phyloP scores from a whole-genome alignment of 2,888 invertebrate species.

The Acheta domesticus region DNA sequence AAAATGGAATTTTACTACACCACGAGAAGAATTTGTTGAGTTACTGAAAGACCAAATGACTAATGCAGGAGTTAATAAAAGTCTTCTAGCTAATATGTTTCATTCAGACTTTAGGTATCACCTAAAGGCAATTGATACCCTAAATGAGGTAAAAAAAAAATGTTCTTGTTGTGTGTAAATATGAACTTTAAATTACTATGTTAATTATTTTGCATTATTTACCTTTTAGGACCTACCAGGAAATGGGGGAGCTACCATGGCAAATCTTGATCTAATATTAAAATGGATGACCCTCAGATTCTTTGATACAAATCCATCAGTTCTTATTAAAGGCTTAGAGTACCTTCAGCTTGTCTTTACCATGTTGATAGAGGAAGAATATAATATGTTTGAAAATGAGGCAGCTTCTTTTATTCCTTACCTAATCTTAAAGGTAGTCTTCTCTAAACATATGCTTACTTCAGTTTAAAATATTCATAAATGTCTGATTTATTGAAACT shows the following conservation, averaged over 20 bases:
- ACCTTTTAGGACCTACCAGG: constrained; percentile 62
- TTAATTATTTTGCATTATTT: constrained; percentile 23
- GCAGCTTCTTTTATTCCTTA: constrained; percentile 93
- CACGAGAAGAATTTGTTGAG: constrained; percentile 90
- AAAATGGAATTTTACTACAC: constrained; percentile 93
- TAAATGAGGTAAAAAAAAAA: constrained; percentile 62
- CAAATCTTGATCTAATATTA: constrained; percentile 90
- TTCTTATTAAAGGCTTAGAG: constrained; percentile 91
- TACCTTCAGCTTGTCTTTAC: constrained; percentile 82
- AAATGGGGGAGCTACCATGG: constrained; percentile 75
- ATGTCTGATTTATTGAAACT: background rate
- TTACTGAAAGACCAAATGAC: constrained; percentile 87
- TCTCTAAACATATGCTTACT: background rate
- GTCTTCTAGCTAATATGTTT: constrained; percentile 86
- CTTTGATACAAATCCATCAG: constrained; percentile 98
- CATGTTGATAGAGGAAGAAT: constrained; percentile 72
- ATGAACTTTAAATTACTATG: background rate
- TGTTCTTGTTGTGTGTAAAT: background rate
- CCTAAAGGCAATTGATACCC: constrained; percentile 87
- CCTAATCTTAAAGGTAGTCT: constrained; percentile 77
- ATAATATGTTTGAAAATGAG: constrained; percentile 86
- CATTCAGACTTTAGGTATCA: constrained; percentile 93
- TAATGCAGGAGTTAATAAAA: constrained; percentile 81
- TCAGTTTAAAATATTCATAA: background rate
- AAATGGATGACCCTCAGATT: constrained; percentile 96